Evolutionary conservation across 2,888 invertebrate species (phyloP), one percentile per base, ranked within the genome.

Genomic region (Lasioglossum vierecki): DNA sequence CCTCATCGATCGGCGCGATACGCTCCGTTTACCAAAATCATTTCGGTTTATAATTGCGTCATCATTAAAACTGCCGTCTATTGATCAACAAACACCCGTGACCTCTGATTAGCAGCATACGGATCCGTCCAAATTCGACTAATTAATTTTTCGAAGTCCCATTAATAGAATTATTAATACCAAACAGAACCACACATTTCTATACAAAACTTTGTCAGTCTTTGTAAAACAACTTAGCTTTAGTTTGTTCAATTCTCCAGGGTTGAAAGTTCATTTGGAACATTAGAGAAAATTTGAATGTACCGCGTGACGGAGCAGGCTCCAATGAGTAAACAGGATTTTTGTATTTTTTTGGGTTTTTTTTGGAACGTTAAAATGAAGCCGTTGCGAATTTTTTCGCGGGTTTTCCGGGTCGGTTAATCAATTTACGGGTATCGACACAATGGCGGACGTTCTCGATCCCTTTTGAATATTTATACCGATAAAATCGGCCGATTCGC

Each of bases 381-480:
- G 35, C 71, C 35, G 44, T 26, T 57, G 44, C 46, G 72, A 79
- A n/a, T 60, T 41, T 49, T 35, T 68, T 72, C 68, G 53, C 78
- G 80, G 83, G 78, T 80, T 39, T 84, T 80, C 74, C 89, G 88
- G 91, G 87, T 87, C 85, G 84, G 87, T 87, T 92, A 92, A 92
- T 91, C 90, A 89, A 92, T 92, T 91, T 92, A 92, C 90, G 88
- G 89, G 88, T 91, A 90, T 92, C 91, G 90, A 91, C 88, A 87
- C 89, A 84, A 89, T 90, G 91, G 89, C 86, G 88, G 78, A 82
- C 83, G 84, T 83, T 83, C 85, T 79, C 78, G 80, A 70, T 71
- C 35, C 57, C 79, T 66, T 84, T 84, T 89, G 85, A 89, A 89
- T 89, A 89, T 89, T 89, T 83, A 89, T 87, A 83, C 11, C 85